phyloP scores from a whole-genome alignment of 2,113 vertebrate genomes.

The Sciurus niger region DNA sequence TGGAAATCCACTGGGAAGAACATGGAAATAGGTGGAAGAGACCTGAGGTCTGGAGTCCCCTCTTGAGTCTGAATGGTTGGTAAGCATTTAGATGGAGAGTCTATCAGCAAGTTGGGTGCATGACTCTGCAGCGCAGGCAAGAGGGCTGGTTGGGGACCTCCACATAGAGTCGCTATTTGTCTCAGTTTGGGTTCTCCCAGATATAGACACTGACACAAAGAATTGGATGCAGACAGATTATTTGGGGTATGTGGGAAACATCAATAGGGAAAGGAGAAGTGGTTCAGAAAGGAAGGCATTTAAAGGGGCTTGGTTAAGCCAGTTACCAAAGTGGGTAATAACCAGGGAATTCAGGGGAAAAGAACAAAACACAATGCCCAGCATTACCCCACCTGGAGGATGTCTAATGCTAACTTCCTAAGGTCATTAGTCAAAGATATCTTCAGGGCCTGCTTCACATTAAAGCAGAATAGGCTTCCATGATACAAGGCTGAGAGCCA shows the following conservation, averaged over 20 bases:
- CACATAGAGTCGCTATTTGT: not conserved
- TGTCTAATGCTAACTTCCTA: not conserved
- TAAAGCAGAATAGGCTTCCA: not conserved
- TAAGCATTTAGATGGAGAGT: not conserved
- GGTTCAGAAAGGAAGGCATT: not conserved
- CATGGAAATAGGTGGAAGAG: not conserved
- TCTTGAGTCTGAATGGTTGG: not conserved
- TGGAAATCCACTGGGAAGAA: not conserved
- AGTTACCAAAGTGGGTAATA: not conserved
- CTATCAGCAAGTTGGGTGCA: not conserved
- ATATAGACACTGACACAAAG: not conserved
- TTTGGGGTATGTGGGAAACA: not conserved
- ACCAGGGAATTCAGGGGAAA: not conserved
- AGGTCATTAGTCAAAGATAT: not conserved
- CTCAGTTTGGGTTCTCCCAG: not conserved
- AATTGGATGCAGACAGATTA: not conserved
- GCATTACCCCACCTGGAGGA: not conserved
- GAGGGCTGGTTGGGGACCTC: not conserved
- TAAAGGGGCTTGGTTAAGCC: not conserved
- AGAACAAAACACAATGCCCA: not conserved
- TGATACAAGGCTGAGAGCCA: not conserved
- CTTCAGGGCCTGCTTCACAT: not conserved
- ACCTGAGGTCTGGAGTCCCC: not conserved
- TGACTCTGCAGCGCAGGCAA: not conserved
- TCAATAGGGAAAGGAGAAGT: not conserved